A percentile compares a stretch with the other conserved stretches of the same genome.
These are phyloP conservation scores for Chaenodraco wilsoni DNA, from an alignment of 2,797 vertebrate genomes.

Conservation along the genomic window DNA sequence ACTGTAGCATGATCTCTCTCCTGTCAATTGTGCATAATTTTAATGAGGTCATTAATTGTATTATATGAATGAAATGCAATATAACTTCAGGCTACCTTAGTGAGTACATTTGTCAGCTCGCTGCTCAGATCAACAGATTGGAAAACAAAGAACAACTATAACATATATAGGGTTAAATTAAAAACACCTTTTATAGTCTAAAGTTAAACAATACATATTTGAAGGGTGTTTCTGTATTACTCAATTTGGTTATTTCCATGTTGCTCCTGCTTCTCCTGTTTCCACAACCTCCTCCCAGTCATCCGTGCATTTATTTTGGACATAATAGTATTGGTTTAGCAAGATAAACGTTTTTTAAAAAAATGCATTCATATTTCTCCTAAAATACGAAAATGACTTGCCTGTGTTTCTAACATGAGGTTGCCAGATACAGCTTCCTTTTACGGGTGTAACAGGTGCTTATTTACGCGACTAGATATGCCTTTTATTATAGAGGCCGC, in stretches of 20 bases:
- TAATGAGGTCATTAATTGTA: neutral
- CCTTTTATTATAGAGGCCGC: neutral
- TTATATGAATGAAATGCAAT: slow-evolving; percentile 1
- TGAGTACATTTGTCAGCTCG: neutral
- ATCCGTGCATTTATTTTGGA: slow-evolving; percentile 5
- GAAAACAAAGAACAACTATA: neutral
- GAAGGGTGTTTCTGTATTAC: neutral
- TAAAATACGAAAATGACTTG: neutral
- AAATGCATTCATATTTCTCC: neutral
- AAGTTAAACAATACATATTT: neutral
- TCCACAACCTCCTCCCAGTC: slow-evolving; percentile 21
- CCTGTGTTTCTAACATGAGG: neutral
- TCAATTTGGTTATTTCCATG: neutral
- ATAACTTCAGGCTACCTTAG: slow-evolving; percentile 2
- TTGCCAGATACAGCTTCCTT: neutral
- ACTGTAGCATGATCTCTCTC: neutral
- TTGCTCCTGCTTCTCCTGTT: neutral
- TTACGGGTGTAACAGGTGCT: slow-evolving; percentile 48
- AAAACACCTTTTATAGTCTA: neutral
- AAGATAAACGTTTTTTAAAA: neutral
- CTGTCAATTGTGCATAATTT: slow-evolving; percentile 6
- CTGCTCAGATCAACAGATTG: neutral
- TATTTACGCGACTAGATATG: neutral
- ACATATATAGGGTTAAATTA: neutral
- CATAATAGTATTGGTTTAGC: neutral